These are phyloP conservation scores for Cephalotes varians DNA, from an alignment of 2,888 invertebrate genomes.

Conservation along the genomic window DNA sequence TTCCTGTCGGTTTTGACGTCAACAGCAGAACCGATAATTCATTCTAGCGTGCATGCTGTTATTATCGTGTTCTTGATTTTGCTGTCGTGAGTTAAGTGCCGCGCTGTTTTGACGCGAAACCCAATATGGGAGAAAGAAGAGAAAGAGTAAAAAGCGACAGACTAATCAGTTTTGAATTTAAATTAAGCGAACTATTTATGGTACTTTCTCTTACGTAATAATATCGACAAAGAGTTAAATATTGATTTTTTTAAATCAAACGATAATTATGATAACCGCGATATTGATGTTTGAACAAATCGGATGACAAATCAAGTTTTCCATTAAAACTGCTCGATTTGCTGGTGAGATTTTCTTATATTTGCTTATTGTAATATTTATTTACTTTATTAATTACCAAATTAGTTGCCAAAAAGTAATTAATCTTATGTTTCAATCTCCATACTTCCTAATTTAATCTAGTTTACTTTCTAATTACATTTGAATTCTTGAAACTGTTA, in stretches of 20 bases:
- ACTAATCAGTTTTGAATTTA: background rate
- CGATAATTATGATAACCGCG: background rate
- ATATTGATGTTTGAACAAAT: background rate
- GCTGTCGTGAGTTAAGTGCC: background rate
- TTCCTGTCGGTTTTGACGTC: slow-evolving; percentile 33
- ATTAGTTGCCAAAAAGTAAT: background rate
- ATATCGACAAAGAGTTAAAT: background rate
- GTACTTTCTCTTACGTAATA: background rate
- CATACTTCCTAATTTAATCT: background rate
- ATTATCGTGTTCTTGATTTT: slow-evolving; percentile 22
- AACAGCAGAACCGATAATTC: slow-evolving; percentile 26
- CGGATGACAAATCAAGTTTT: background rate
- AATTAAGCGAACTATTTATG: background rate
- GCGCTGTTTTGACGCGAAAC: slow-evolving; percentile 4
- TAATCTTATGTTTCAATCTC: background rate
- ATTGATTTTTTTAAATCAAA: background rate
- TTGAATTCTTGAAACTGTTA: background rate
- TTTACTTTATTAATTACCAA: too few relatives aligned
- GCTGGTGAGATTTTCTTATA: background rate
- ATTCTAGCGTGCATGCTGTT: background rate
- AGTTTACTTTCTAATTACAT: background rate
- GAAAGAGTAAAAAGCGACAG: slow-evolving; percentile 1
- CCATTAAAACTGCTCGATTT: background rate
- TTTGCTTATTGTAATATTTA: background rate
- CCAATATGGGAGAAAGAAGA: background rate